Evolutionary conservation across 2,797 vertebrate species (phyloP), one percentile per base, ranked within the genome.

Genomic region (Spinus olivaceus): DNA sequence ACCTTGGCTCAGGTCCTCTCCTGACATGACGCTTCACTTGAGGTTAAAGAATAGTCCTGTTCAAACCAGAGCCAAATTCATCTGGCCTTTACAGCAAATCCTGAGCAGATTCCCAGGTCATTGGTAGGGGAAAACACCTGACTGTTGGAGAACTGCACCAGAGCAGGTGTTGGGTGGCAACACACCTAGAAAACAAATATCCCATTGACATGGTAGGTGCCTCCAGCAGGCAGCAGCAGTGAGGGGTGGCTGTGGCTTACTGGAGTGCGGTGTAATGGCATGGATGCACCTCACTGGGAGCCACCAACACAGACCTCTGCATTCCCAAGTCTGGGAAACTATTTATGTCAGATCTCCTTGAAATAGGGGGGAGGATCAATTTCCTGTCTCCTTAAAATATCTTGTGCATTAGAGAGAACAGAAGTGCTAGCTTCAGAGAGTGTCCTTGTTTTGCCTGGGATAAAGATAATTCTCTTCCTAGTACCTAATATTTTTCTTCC

Each of bases 191-290:
- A 11, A 50, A 10, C 6, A 86, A 46, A 46, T n/a, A 7, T 3
- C 12, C 1, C 59, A 32, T 5, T 10, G 32, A 12, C 12, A 1
- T 0, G 0, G 12, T 21, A 17, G 14, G 5, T 63, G 18, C 8
- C 49, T 77, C 30, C 32, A 73, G 47, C 39, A 49, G 53, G 42
- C 53, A 61, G 30, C 15, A 44, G 53, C 54, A 41, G 30, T 10
- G 41, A 54, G 20, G 32, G 46, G 32, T 2, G 21, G n/a, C 28
- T 10, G 14, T 15, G 24, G 7, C 18, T 51, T 44, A n/a, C 54
- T 5, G 10, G 12, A 16, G 28, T 11, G 14, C 15, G 24, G 39
- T 27, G 41, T 1, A 0, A 17, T 46, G n/a, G 15, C 30, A 25
- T 14, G 39, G 23, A 32, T 50, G n/a, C 8, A 37, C 18, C 12